Evolutionary conservation across 1,140 invertebrate species (phyloP).

Genomic region (Mactra quadrangularis): DNA sequence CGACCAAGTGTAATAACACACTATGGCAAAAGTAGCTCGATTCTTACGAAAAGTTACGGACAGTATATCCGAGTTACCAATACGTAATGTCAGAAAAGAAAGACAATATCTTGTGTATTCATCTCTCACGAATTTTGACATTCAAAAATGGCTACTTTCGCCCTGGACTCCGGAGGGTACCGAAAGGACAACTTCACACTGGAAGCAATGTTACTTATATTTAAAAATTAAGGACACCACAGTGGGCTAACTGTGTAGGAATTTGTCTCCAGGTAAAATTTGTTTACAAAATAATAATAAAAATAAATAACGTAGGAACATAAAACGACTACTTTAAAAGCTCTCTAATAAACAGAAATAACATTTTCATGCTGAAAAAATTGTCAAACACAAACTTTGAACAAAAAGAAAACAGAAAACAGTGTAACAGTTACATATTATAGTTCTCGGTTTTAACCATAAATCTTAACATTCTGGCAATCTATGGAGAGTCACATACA

Average conservation of each 20-base stretch:
- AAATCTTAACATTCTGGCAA: neutral
- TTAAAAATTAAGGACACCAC: neutral
- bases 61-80: too few relatives aligned
- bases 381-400: constrained; percentile 33
- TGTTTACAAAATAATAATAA: constrained; percentile 26
- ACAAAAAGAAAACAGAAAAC: neutral
- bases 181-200: too few relatives aligned
- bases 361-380: constrained; percentile 25
- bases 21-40: too few relatives aligned
- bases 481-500: too few relatives aligned
- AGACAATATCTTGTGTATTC: too few relatives aligned
- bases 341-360: constrained; percentile 28
- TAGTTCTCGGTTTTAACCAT: neutral
- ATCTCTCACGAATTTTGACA: too few relatives aligned
- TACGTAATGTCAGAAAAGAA: too few relatives aligned
- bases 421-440: neutral
- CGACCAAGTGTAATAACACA: too few relatives aligned
- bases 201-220: too few relatives aligned
- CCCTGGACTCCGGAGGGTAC: too few relatives aligned
- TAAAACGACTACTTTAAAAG: constrained; percentile 17
- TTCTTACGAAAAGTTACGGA: too few relatives aligned
- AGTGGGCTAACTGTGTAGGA: neutral
- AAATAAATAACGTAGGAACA: constrained; percentile 28
- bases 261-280: constrained; percentile 25
- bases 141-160: too few relatives aligned